phyloP scores from a whole-genome alignment of 2,888 invertebrate species.

The Lathronympha strigana region DNA sequence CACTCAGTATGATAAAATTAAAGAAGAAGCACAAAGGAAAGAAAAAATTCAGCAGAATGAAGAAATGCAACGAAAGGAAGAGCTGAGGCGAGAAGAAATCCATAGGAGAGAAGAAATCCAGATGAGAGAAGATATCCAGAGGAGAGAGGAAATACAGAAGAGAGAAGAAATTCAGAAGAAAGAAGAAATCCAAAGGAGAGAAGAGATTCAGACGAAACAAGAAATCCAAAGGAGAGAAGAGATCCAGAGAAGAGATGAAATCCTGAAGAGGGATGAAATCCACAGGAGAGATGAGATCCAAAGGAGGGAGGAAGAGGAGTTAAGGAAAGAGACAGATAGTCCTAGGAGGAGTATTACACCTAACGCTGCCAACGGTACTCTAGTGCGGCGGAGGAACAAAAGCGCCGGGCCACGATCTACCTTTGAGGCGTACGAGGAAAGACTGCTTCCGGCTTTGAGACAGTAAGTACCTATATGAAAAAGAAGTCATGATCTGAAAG shows the following conservation, averaged over 20 bases:
- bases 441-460: conserved; percentile 92
- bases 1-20: conserved; percentile 41
- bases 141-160: conserved; percentile 35
- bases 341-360: conserved; percentile 77
- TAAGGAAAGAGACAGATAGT: conserved; percentile 74
- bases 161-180: conserved; percentile 56
- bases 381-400: conserved; percentile 86
- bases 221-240: conserved; percentile 25
- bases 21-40: conserved; percentile 30
- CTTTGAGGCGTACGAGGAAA: conserved; percentile 94
- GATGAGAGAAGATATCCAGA: conserved; percentile 3
- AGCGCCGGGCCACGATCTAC: conserved; percentile 88
- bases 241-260: conserved; percentile 14
- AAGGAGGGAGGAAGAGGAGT: conserved; percentile 66
- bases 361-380: conserved; percentile 78
- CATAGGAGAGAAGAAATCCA: conserved; percentile 26
- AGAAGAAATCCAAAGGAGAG: conserved; percentile 21
- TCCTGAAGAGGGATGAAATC: conserved; percentile 2
- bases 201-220: conserved; percentile 18
- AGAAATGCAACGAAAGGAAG: conserved; percentile 22
- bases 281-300: conserved; percentile 30
- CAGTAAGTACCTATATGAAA: too few relatives aligned
- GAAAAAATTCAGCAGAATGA: conserved; percentile 36
- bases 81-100: conserved; percentile 11
- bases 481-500: too few relatives aligned